These are phyloP conservation scores for Istiophorus platypterus DNA, from an alignment of 2,113 vertebrate species.

Conservation along the genomic window DNA sequence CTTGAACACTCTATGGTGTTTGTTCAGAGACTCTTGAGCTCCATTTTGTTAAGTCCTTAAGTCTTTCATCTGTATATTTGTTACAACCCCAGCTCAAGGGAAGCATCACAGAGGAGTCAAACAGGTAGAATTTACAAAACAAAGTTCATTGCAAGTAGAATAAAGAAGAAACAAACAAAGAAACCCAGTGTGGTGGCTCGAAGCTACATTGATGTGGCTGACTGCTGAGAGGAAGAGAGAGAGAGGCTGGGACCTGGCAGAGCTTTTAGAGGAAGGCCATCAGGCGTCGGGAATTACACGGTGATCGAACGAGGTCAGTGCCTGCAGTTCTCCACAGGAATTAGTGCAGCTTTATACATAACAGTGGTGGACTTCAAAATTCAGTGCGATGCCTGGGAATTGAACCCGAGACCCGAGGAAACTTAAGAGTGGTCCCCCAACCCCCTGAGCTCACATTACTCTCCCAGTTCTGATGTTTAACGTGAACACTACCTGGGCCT, in stretches of 20 bases:
- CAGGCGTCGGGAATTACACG: neutral
- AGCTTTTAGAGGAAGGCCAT: neutral
- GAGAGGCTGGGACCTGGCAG: neutral
- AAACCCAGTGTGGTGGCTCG: neutral
- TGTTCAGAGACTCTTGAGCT: neutral
- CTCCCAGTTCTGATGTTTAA: too few species aligned
- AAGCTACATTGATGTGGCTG: too few species aligned
- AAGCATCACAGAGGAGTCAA: neutral
- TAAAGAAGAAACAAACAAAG: neutral
- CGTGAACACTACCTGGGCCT: too few species aligned
- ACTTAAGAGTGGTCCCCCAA: too few species aligned
- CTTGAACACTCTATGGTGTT: neutral
- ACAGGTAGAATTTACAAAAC: too few species aligned
- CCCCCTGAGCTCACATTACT: too few species aligned
- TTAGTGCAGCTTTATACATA: neutral
- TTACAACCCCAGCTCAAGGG: neutral
- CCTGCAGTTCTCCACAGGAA: neutral
- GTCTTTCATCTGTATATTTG: neutral
- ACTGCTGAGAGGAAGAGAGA: too few species aligned
- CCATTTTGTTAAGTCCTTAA: neutral
- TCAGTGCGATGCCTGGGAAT: too few species aligned
- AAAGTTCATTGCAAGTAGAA: neutral
- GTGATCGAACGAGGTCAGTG: neutral
- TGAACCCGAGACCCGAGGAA: too few species aligned
- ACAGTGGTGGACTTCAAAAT: neutral